Evolutionary conservation across 2,113 vertebrate species (phyloP).

Genomic region (Chionomys nivalis): DNA sequence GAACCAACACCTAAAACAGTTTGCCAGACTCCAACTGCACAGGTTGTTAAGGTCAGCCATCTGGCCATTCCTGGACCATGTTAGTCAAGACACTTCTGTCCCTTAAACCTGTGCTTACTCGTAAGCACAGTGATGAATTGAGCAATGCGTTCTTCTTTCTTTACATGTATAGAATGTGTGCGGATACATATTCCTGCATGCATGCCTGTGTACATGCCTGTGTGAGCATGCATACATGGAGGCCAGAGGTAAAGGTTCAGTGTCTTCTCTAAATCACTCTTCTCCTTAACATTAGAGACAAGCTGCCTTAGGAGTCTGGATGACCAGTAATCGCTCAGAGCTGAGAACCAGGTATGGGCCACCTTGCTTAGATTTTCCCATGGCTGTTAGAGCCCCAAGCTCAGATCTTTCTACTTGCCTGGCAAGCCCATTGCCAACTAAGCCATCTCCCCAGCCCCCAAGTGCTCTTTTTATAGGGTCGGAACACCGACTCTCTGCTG

Average conservation of each 20-base stretch:
- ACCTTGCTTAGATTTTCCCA: neutral
- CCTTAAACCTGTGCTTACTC: neutral
- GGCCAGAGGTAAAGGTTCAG: neutral
- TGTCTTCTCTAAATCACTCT: neutral
- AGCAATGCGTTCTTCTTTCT: neutral
- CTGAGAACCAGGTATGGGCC: neutral
- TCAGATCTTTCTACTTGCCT: neutral
- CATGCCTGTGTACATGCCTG: too few species aligned
- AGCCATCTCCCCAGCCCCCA: neutral
- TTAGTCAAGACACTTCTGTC: rapidly evolving
- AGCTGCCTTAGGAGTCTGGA: neutral
- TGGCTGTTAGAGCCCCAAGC: neutral
- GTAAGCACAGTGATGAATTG: rapidly evolving
- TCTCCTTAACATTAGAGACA: neutral
- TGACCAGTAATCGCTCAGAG: neutral
- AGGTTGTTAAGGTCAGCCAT: neutral
- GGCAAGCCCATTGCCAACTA: too few species aligned
- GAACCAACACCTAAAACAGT: too few species aligned
- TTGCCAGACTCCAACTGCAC: rapidly evolving
- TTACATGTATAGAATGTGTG: neutral
- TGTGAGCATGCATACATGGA: too few species aligned
- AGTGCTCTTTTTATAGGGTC: neutral
- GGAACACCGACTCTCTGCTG: neutral
- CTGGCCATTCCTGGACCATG: neutral
- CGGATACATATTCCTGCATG: too few species aligned